phyloP scores from a whole-genome alignment of 2,888 invertebrate genomes.

The Gisinianus flammeolus region DNA sequence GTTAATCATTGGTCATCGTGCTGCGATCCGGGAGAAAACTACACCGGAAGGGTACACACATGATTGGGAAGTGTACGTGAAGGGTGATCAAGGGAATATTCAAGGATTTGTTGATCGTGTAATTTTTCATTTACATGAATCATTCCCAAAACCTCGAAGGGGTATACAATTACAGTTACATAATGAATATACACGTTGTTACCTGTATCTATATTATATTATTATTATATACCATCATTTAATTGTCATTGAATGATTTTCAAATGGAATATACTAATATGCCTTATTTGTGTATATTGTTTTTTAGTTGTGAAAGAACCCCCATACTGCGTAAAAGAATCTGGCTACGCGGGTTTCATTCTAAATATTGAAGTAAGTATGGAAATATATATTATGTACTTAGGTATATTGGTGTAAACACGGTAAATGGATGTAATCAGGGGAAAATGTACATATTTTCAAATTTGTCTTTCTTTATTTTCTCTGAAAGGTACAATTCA shows the following conservation, averaged over 20 bases:
- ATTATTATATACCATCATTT: too few species aligned
- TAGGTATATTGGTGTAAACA: too few species aligned
- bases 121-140: slow-evolving; percentile 87
- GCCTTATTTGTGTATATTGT: not conserved
- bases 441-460: too few species aligned
- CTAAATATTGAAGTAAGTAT: slow-evolving; percentile 85
- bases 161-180: slow-evolving; percentile 66
- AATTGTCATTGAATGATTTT: too few species aligned
- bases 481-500: slow-evolving; percentile 64
- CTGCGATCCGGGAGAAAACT: slow-evolving; percentile 77
- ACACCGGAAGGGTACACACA: slow-evolving; percentile 93
- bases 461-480: slow-evolving; percentile 59
- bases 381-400: too few species aligned
- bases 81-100: slow-evolving; percentile 87
- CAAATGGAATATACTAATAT: not conserved
- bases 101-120: slow-evolving; percentile 89
- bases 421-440: too few species aligned
- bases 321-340: slow-evolving; percentile 86
- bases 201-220: not conserved
- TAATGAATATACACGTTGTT: not conserved
- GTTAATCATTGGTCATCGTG: slow-evolving; percentile 74
- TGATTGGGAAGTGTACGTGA: slow-evolving; percentile 95
- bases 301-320: slow-evolving; percentile 86
- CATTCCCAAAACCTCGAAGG: slow-evolving; percentile 89
- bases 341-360: slow-evolving; percentile 94